Evolutionary conservation across 2,888 invertebrate genomes (phyloP).

Genomic region (Catocala sponsa): DNA sequence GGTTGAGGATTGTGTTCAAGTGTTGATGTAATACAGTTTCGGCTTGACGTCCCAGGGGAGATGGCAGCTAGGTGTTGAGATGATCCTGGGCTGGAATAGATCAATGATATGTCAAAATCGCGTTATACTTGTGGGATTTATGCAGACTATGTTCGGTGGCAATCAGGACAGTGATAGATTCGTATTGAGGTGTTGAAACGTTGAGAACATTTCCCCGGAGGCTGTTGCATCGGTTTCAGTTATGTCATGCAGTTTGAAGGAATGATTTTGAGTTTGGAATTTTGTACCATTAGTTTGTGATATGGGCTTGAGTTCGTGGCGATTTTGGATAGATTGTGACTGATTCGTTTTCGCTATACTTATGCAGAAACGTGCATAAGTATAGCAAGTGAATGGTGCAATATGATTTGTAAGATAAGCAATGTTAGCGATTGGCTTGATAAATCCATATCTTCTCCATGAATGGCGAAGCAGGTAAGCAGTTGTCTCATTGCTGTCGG

Average conservation of each 20-base stretch:
- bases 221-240: conserved; percentile 52
- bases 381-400: too few species aligned
- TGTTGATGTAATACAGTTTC: conserved; percentile 61
- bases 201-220: conserved; percentile 53
- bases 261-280: conserved; percentile 23
- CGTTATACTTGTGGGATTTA: conserved; percentile 83
- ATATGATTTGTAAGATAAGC: too few species aligned
- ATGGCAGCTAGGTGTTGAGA: conserved; percentile 77
- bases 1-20: conserved; percentile 16
- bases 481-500: too few species aligned
- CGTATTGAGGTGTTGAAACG: conserved; percentile 58
- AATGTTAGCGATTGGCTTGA: too few species aligned
- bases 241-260: conserved; percentile 46
- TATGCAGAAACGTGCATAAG: background rate
- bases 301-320: background rate
- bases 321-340: background rate
- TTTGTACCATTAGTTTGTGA: conserved; percentile 4
- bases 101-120: conserved; percentile 86
- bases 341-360: background rate
- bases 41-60: conserved; percentile 67
- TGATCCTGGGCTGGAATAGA: conserved; percentile 78
- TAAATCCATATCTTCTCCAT: too few species aligned
- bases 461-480: too few species aligned
- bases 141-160: conserved; percentile 70
- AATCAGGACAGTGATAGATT: conserved; percentile 82